Evolutionary conservation across 2,888 invertebrate species (phyloP), one percentile per base, ranked within the genome.

Genomic region (Callyntrura guangdongensis): DNA sequence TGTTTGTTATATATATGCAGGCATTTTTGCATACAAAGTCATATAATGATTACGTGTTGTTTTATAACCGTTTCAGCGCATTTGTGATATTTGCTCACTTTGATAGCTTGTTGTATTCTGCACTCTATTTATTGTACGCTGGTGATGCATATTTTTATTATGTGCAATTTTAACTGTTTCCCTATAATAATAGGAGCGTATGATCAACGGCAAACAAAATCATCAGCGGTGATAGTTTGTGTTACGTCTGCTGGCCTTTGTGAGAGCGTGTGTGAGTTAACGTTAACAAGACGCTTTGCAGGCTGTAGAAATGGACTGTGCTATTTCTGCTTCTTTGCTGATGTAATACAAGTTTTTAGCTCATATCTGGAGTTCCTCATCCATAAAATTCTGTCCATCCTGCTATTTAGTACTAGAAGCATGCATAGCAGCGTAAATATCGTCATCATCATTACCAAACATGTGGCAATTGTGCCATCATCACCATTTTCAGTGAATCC

Each of bases 331-430:
- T 67, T n/a, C 27, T 36, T 9, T 56, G 1, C 61, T 87, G 87
- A 88, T 88, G 82, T 88, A 88, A 81, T 56, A 59, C 22, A n/a
- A n/a, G 56, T 88, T 69, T 69, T 36, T 69, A 36, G 69, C 45
- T 59, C 81, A 88, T 36, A 36, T 88, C 87, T 88, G 87, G 72
- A 88, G 72, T 88, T 88, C 82, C 82, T 81, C 81, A 69, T 86
- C 79, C 81, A 87, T 87, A 53, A 81, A 49, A 20, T 20, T 47
- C 20, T 59, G 67, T 86, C 67, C 77, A 74, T 77, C 79, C 79
- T 64, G 79, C 20, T 12, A 17, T 49, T 36, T 74, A 74, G 49
- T 22, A 74, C 27, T 45, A 17, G n/a, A 1, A 49, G 20, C 11
- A 74, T 49, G 36, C 6, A 36, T 36, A 36, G 36, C 22, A 74